Base-by-base conservation (phyloP, 2,888 invertebrate genomes). In the Cerastis leucographa region DNA sequence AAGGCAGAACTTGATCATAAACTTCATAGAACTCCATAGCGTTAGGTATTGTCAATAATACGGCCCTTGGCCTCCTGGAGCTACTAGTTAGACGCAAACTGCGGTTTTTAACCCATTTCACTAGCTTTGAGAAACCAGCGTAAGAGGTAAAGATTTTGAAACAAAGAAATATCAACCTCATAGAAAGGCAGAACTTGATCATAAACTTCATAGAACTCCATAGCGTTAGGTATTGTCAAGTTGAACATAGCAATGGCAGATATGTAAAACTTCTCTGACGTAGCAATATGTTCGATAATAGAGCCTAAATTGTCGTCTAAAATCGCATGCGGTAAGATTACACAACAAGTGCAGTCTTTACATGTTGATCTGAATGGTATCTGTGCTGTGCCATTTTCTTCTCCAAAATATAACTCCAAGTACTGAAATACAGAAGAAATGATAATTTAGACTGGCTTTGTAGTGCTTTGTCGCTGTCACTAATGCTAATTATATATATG, bases 151-250 rank as follows among this genome's bases (percentile, higher is more conserved):
- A 51, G 2, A 17, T 22, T 17, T 40, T 0, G 4, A 25, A 46
- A 22, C 22, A 72, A 71, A 78, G 2, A 54, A 29, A 61, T 68
- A 44, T 25, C 42, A 35, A 98, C 98, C 91, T 97, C 97, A 91
- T 97, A 98, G 90, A 98, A 98, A 3, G 97, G 97, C 44, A 98
- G 94, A 71, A 99, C 98, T 1, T 98, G 99, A 92, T 98, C 98
- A 93, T 99, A 99, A 35, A 99, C 97, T 96, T 99, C 99, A 89
- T 98, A 97, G 96, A 99, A 99, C 93, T 99, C 99, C 93, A 98
- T 98, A 35, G 99, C 98, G 92, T 99, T 98, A 0, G 97, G 96
- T 65, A 98, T 96, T 87, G 98, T 98, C 89, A 99, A 95, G 74
- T 97, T 96, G 91, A 98, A 98, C 97, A 98, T 98, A 91, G 98